Base-by-base conservation (phyloP, 2,113 vertebrate species). In the Speoplatyrhinus poulsoni region DNA sequence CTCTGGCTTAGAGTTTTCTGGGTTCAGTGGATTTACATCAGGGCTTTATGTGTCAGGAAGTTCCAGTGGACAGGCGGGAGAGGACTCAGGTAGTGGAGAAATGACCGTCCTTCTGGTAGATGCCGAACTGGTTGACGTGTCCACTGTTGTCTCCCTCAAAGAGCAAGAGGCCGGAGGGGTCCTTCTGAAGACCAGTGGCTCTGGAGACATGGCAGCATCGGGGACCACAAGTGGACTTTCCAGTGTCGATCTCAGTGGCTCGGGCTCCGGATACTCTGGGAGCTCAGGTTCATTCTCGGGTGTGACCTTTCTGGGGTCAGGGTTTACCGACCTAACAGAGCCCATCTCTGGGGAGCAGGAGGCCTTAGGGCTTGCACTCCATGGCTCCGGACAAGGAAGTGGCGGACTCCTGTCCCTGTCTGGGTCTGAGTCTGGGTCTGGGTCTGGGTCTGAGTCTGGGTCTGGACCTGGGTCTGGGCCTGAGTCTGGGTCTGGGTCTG, bases 111-210 rank as follows among this genome's bases (percentile, higher is more conserved):
- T 92, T 1, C 85, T 95, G 16, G 77, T 95, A 53, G 91, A 95
- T 75, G 67, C 62, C 12, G 73, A 81, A 67, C 75, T 93, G 58
- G 63, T 91, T 1, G 91, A 96, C 82, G 19, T 49, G 1, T 88
- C 94, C 49, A 88, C 88, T 15, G 64, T 72, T 0, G 69, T 79
- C 0, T 64, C 82, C 3, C 10, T 77, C 69, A 90, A 67, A 19
- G 85, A 78, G 86, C 82, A 93, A 79, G 95, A 96, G 86, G 67
- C 90, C 26, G 91, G 93, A 55, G 91, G 92, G 75, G 91, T 91
- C 10, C 76, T 75, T 3, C 81, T 94, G 75, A 89, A 90, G 65
- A 86, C 92, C 76, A 96, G 95, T 62, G 95, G 94, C 9, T 93
- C 87, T 48, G 87, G 76, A 67, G 91, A 91, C 48, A n/a, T 75